Evolutionary conservation across 2,797 vertebrate species (phyloP), one percentile per base, ranked within the genome.

Genomic region (Hyperoplus lanceolatus): DNA sequence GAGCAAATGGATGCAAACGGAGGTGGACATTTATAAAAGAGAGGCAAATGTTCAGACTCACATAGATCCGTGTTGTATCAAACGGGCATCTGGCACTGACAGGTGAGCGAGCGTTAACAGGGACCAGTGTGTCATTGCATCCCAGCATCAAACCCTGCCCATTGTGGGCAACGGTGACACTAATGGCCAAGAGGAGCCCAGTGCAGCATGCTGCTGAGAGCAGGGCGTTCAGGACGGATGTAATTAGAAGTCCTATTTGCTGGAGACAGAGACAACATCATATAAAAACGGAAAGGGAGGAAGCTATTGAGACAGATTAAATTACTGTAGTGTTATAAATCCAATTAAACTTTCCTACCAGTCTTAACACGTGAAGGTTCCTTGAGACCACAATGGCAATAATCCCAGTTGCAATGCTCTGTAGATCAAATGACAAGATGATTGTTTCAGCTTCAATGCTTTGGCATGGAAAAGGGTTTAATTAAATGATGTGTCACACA

Each of bases 11-110:
- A 1, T 12, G 8, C 41, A 62, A 6, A 50, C 21, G 29, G 38
- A 43, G 16, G 29, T 1, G 5, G 15, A 21, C 4, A 21, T 5
- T 68, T 48, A 29, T 53, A 9, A 41, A 41, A 42, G 8, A 16
- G 8, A 21, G 8, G 1, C 0, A 1, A n/a, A 54, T 14, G 6
- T 43, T 62, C 43, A 36, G 11, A 94, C 97, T 97, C 88, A 98
- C 97, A 1, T 97, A 99, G 89, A 99, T 98, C 50, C 97, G 94
- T 0, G 98, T 99, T 41, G 96, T 97, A 84, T 99, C 97, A 67
- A 99, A 99, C 0, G 97, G 96, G 71, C 97, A 99, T 51, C 92
- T 93, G 7, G 94, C 95, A 18, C 88, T 87, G 1, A 93, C 83
- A 0, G 95, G 93, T 42, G 96, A 96, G 0, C 96, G 96, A 53